phyloP scores from a whole-genome alignment of 1,140 invertebrate species.

The Gyrodactylus salaris region DNA sequence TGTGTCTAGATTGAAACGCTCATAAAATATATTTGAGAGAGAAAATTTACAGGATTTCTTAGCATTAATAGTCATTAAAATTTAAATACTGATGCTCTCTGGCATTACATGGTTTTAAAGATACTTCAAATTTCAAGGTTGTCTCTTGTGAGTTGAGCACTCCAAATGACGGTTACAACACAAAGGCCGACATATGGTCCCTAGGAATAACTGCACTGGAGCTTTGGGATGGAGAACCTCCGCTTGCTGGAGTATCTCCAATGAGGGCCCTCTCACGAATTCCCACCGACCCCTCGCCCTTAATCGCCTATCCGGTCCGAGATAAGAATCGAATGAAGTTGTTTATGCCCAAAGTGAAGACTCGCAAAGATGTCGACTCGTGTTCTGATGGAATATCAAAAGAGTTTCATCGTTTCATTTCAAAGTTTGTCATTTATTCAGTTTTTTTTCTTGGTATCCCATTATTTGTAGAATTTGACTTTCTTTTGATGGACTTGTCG shows the following conservation, averaged over 20 bases:
- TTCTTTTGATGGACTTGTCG: no score
- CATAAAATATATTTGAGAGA: no score
- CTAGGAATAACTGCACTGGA: neutral
- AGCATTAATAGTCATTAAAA: no score
- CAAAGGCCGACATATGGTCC: neutral
- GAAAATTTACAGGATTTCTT: no score
- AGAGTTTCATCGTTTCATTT: neutral
- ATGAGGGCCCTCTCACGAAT: neutral
- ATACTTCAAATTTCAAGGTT: no score
- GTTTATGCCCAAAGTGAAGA: neutral
- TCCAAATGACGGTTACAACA: neutral
- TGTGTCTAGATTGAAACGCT: no score
- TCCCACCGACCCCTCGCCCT: neutral
- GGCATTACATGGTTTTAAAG: no score
- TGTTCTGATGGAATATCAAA: neutral
- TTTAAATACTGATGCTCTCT: no score
- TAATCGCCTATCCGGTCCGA: neutral
- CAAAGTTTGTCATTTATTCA: no score
- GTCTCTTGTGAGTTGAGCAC: neutral
- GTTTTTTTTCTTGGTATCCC: no score
- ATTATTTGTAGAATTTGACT: no score
- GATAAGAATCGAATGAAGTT: neutral
- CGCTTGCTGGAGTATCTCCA: neutral
- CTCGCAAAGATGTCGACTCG: neutral
- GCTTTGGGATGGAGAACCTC: neutral